Percentiles rank a stretch among this genome's conserved stretches.
Conservation (phyloP, 2,113 vertebrate species). For the Sorex araneus region DNA sequence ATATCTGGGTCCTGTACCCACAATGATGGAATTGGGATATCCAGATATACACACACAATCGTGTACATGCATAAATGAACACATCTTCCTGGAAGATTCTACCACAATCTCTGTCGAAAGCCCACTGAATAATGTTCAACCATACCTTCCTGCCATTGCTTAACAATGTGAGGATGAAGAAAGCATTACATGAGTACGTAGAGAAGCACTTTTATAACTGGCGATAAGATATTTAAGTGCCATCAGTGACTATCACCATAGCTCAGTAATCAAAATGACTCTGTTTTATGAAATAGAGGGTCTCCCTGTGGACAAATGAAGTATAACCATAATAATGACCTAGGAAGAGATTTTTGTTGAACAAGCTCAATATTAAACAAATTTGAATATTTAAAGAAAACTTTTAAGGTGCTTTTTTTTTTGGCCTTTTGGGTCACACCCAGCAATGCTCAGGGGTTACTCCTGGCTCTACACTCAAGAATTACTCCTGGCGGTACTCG, state of each 20-base stretch:
- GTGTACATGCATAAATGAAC: not conserved
- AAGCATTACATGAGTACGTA: not conserved
- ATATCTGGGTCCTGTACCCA: not conserved
- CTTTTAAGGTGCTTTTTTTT: no score
- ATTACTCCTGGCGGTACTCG: no score
- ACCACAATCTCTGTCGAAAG: slow-evolving; percentile 10
- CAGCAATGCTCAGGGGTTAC: no score
- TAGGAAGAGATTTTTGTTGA: slow-evolving; percentile 30
- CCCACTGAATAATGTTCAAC: not conserved
- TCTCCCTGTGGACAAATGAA: not conserved
- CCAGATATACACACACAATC: not conserved
- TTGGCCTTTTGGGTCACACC: no score
- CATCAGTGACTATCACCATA: not conserved
- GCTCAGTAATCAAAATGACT: not conserved
- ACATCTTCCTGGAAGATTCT: not conserved
- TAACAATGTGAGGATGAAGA: slow-evolving; percentile 16
- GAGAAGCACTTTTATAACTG: not conserved
- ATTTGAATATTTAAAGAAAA: slow-evolving; percentile 32
- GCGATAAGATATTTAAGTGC: not conserved
- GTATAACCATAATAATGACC: not conserved
- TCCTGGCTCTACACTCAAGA: no score
- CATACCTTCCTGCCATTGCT: not conserved
- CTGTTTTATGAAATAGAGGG: slow-evolving; percentile 12
- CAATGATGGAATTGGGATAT: not conserved
- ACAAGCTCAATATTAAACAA: slow-evolving; percentile 15